Base-by-base conservation (phyloP, 2,113 vertebrate genomes). In the Phyllostomus discolor region DNA sequence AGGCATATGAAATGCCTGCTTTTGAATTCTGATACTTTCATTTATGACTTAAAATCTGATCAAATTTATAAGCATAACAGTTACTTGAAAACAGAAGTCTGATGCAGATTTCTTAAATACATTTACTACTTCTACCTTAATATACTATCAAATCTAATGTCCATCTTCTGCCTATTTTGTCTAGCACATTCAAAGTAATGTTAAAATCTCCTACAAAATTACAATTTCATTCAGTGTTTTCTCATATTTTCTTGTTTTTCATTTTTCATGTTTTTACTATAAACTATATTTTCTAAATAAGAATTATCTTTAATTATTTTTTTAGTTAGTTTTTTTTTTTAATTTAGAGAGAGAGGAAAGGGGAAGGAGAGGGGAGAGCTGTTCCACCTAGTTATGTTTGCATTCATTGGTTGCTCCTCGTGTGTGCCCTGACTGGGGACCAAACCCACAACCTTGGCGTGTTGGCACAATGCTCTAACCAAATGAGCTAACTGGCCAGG, bases 161-260 rank as follows among this genome's bases (percentile, higher is more conserved):
- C 57, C 76, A 28, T 69, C 59, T 84, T 88, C 57, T 73, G 3
- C n/a, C 84, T 12, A 24, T 31, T 84, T 89, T 57, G 73, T 69
- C 85, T 50, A 72, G 35, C 43, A 31, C 10, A 80, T 59, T 81
- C n/a, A 83, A 90, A 79, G n/a, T 57, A 80, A 96, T 62, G 12
- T 35, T 81, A 84, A 86, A 85, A 93, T 66, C 64, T 80, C 28
- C 52, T 76, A 62, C 33, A 7, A 93, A 88, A 81, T 88, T 90
- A 8, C 1, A 41, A 43, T 90, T 95, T 91, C 19, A n/a, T 57
- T 82, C 17, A 26, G 28, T 88, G 72, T 91, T 81, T 80, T 73
- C 80, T 81, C 82, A 0, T 64, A 88, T 92, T 94, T 94, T n/a
- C 52, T 91, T n/a, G 62, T n/a, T 66, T 95, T 94, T 91, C 46